Conservation (phyloP, 2,888 invertebrate species). For the Hydrotaea diabolus region DNA sequence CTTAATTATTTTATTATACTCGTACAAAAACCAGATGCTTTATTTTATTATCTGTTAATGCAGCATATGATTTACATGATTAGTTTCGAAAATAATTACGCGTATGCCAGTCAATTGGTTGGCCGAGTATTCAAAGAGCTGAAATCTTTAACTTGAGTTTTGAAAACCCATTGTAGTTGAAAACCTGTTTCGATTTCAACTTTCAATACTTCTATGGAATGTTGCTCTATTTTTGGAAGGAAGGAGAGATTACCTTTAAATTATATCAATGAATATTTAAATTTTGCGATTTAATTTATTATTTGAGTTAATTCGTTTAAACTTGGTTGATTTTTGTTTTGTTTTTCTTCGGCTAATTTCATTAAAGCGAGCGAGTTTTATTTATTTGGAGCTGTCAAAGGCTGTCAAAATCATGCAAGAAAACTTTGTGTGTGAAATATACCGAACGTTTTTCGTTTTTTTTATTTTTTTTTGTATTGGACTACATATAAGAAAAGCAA, state of each 20-base stretch:
- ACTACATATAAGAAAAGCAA: too few species aligned
- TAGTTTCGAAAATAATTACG: slow-evolving; percentile 5
- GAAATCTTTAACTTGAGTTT: neutral
- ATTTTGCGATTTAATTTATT: neutral
- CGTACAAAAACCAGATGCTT: slow-evolving; percentile 14
- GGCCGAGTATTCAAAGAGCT: neutral
- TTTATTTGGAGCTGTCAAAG: too few species aligned
- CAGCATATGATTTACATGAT: slow-evolving; percentile 20
- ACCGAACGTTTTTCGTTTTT: neutral
- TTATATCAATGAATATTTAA: slow-evolving; percentile 9
- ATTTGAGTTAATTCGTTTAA: neutral
- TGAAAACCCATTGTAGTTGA: neutral
- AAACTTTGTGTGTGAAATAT: neutral
- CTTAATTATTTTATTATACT: slow-evolving; percentile 35
- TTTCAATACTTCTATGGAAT: slow-evolving; percentile 8
- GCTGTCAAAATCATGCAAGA: neutral
- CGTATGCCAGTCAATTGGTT: neutral
- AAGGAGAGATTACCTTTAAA: neutral
- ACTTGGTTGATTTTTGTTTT: neutral
- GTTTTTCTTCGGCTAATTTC: neutral
- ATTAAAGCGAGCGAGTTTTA: too few species aligned
- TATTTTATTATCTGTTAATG: slow-evolving; percentile 22
- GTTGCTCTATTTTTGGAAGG: neutral
- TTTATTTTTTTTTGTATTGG: too few species aligned
- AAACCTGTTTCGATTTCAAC: neutral